These are phyloP conservation scores for Myanophis thanlyinensis DNA, from an alignment of 2,113 vertebrate genomes.

Conservation along the genomic window DNA sequence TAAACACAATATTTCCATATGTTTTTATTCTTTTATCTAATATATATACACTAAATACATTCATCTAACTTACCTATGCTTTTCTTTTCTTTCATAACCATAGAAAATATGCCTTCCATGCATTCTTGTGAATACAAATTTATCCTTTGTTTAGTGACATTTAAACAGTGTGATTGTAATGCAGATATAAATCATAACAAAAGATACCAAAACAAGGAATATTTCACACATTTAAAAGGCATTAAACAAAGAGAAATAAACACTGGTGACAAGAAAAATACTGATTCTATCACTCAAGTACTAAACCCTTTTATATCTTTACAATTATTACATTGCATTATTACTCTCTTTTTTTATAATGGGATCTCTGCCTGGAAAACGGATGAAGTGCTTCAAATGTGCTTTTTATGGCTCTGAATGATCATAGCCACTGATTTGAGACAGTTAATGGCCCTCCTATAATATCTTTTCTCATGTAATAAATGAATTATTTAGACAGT, in stretches of 20 bases:
- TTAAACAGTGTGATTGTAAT: neutral
- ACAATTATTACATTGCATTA: conserved; percentile 11
- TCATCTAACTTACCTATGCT: neutral
- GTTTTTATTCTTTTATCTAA: neutral
- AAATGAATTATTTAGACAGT: neutral
- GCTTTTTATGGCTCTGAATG: neutral
- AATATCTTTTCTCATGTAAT: neutral
- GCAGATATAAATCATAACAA: neutral
- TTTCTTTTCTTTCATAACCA: neutral
- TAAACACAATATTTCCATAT: neutral
- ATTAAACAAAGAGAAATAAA: neutral
- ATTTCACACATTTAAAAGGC: conserved; percentile 9
- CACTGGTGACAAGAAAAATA: conserved; percentile 5
- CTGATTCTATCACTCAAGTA: conserved; percentile 21
- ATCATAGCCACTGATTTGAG: neutral
- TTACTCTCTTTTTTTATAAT: neutral
- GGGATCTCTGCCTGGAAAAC: conserved; percentile 21
- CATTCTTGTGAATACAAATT: neutral
- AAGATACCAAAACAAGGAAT: conserved; percentile 14
- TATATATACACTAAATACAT: neutral
- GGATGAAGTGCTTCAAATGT: neutral
- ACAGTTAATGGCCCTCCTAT: neutral
- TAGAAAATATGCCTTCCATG: neutral
- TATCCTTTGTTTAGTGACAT: neutral
- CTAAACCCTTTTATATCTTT: neutral